Conservation (phyloP, 2,113 vertebrate species). For the Megaceryle maxima region DNA sequence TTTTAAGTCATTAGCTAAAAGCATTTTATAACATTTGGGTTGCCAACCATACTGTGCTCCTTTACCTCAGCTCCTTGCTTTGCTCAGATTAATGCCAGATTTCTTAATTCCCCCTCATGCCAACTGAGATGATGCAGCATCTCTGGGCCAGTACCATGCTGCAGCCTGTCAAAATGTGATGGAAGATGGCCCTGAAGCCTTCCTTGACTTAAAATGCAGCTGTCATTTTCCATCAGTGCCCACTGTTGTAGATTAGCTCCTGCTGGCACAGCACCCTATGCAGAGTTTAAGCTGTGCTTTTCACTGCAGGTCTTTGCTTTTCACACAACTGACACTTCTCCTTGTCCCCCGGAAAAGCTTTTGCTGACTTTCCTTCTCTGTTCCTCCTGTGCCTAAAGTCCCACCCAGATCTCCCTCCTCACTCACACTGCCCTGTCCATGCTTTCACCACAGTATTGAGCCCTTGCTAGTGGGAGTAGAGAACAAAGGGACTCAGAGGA, state of each 20-base stretch:
- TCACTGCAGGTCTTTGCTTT: background rate
- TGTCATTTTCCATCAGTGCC: constrained; percentile 49
- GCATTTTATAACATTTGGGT: background rate
- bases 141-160: background rate
- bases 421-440: background rate
- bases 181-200: constrained; percentile 53
- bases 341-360: background rate
- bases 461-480: background rate
- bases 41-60: background rate
- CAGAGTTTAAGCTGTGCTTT: constrained; percentile 2
- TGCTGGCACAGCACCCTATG: constrained; percentile 30
- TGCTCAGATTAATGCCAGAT: constrained; percentile 27
- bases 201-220: constrained; percentile 37
- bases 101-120: constrained; percentile 20
- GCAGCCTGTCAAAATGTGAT: constrained; percentile 59
- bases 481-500: background rate
- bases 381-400: background rate
- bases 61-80: background rate
- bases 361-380: background rate
- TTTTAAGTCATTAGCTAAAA: background rate
- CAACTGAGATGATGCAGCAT: constrained; percentile 3
- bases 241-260: constrained; percentile 22
- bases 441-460: background rate
- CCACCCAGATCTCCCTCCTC: background rate
- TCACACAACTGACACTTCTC: background rate